These are phyloP conservation scores for Pardalotus punctatus DNA, from an alignment of 2,113 vertebrate genomes.

Conservation along the genomic window DNA sequence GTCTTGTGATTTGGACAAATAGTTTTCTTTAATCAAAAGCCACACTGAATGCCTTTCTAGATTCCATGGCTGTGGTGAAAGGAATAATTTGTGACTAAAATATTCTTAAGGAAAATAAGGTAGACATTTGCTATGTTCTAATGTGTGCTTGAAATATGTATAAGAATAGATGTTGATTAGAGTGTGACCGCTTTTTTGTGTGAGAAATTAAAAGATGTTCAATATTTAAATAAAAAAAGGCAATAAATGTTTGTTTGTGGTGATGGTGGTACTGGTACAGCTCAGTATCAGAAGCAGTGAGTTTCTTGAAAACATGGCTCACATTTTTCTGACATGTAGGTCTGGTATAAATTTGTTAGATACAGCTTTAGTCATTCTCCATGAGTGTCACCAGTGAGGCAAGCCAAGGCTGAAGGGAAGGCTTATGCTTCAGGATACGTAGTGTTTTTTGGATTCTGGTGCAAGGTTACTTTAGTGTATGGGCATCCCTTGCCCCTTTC, in stretches of 20 bases:
- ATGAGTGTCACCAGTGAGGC: background rate
- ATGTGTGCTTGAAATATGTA: background rate
- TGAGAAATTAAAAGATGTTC: background rate
- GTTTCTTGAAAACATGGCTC: background rate
- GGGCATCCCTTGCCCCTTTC: rapidly evolving
- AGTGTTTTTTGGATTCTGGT: background rate
- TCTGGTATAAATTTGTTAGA: background rate
- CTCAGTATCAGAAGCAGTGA: background rate
- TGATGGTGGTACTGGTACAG: background rate
- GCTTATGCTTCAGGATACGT: background rate
- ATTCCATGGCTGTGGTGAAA: background rate
- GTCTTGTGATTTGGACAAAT: background rate
- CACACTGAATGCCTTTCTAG: background rate
- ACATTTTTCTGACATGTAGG: background rate
- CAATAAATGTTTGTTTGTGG: background rate
- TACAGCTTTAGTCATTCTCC: background rate
- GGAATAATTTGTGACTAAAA: background rate
- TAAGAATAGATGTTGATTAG: background rate
- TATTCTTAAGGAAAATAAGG: background rate
- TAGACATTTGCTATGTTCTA: background rate
- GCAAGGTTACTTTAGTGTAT: background rate
- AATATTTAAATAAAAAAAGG: background rate
- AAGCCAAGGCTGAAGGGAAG: background rate
- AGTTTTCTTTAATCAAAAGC: background rate
- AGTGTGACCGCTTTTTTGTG: background rate